phyloP scores from a whole-genome alignment of 37 sponge, comb jelly and placozoan genomes.

The Eunapius fragilis region DNA sequence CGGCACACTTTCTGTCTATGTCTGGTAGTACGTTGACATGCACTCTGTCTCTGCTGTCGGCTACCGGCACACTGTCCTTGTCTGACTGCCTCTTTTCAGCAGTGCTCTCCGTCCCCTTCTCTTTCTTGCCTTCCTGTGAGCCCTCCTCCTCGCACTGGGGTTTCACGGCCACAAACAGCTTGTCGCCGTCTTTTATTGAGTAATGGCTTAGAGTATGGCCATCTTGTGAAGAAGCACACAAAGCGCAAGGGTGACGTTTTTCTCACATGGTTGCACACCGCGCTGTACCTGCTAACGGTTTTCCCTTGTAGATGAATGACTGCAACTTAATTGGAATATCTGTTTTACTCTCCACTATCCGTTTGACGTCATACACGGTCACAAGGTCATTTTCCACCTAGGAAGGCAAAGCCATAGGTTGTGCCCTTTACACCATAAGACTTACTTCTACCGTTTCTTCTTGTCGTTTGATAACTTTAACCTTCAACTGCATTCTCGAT shows the following conservation, averaged over 20 bases:
- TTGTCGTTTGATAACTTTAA: conserved; percentile 5
- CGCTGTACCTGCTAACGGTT: conserved; percentile 27
- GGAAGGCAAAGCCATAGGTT: background rate
- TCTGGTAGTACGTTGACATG: background rate
- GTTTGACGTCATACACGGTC: conserved; percentile 30
- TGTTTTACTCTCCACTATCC: background rate
- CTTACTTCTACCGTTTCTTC: conserved; percentile 15
- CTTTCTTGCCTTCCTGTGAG: background rate
- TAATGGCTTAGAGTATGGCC: background rate
- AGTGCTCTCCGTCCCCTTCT: background rate
- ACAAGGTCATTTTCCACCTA: background rate
- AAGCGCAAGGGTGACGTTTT: background rate
- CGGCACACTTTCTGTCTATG: background rate
- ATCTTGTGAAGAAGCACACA: too few species aligned
- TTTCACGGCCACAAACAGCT: conserved; percentile 20
- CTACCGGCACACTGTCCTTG: background rate
- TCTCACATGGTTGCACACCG: background rate
- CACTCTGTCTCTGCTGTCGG: background rate
- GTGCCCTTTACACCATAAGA: background rate
- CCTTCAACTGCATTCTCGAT: conserved; percentile 2
- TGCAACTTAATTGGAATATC: background rate
- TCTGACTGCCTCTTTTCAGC: background rate
- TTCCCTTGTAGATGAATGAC: conserved; percentile 36
- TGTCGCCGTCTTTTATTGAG: conserved; percentile 4
- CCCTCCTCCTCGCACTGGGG: background rate